Evolutionary conservation across 2,797 vertebrate genomes (phyloP).

Genomic region (Eulemur coronatus): DNA sequence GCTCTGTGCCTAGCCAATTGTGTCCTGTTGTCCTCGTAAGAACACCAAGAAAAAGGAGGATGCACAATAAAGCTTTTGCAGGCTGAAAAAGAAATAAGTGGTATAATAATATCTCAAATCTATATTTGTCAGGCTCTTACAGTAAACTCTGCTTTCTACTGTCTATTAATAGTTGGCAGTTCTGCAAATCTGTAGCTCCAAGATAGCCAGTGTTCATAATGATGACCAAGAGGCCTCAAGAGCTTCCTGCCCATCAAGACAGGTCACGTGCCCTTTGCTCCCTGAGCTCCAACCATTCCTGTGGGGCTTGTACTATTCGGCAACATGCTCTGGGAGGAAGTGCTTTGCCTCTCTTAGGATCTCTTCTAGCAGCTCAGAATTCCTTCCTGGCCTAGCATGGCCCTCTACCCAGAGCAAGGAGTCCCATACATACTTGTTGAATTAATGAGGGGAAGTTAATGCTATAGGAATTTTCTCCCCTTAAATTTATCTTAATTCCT

Average conservation of each 20-base stretch:
- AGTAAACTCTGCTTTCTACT: constrained; percentile 67
- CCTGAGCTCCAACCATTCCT: background rate
- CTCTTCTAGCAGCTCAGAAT: background rate
- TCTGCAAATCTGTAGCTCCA: constrained; percentile 56
- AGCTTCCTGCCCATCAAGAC: constrained; percentile 27
- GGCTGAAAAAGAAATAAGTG: constrained; percentile 57
- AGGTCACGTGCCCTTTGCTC: background rate
- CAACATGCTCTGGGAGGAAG: background rate
- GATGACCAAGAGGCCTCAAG: background rate
- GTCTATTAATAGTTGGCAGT: constrained; percentile 77
- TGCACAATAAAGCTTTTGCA: constrained; percentile 59
- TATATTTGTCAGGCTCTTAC: constrained; percentile 76
- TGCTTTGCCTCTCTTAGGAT: background rate
- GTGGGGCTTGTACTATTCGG: background rate
- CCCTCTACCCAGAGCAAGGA: background rate
- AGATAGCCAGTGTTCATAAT: constrained; percentile 44
- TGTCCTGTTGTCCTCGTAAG: background rate
- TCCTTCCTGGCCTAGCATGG: background rate
- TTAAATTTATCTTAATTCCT: background rate
- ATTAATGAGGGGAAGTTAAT: background rate
- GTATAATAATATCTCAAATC: constrained; percentile 67
- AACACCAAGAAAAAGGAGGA: constrained; percentile 17
- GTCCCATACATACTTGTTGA: background rate
- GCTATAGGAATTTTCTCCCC: background rate
- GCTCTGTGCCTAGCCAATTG: background rate